Evolutionary conservation across 2,797 vertebrate species (phyloP).

Genomic region (Rhynchonycteris naso): DNA sequence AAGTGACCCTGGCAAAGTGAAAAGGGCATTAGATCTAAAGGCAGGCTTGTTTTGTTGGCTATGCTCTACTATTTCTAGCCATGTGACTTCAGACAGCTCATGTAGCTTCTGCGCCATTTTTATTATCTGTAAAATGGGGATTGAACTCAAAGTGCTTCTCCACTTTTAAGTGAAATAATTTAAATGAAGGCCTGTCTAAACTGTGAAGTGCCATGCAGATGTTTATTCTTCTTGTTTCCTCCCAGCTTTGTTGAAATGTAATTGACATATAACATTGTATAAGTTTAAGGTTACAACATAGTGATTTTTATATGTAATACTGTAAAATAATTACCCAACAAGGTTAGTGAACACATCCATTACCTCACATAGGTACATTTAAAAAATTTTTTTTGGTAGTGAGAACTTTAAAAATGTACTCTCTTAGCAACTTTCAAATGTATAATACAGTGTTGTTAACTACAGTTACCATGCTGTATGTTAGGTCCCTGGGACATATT

Average conservation of each 20-base stretch:
- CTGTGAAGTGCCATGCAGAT: background rate
- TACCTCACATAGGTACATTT: background rate
- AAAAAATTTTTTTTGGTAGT: background rate
- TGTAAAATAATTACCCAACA: background rate
- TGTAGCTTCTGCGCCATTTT: background rate
- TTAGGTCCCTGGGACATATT: background rate
- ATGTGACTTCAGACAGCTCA: background rate
- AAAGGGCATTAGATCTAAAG: background rate
- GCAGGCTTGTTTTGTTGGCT: background rate
- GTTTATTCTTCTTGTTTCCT: background rate
- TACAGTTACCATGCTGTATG: background rate
- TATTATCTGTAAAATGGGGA: background rate
- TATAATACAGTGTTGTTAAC: background rate
- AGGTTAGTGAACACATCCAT: background rate
- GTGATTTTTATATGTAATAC: background rate
- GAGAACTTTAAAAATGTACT: background rate
- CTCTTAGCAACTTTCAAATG: background rate
- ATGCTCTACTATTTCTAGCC: background rate
- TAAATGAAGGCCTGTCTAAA: background rate
- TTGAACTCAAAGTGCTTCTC: background rate
- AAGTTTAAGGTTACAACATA: background rate
- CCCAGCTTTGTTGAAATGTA: background rate
- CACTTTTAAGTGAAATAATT: background rate
- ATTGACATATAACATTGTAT: background rate
- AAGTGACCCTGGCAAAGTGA: background rate